These are phyloP conservation scores for Eudiplozoon nipponicum DNA, from an alignment of 2,888 invertebrate genomes.

Conservation along the genomic window DNA sequence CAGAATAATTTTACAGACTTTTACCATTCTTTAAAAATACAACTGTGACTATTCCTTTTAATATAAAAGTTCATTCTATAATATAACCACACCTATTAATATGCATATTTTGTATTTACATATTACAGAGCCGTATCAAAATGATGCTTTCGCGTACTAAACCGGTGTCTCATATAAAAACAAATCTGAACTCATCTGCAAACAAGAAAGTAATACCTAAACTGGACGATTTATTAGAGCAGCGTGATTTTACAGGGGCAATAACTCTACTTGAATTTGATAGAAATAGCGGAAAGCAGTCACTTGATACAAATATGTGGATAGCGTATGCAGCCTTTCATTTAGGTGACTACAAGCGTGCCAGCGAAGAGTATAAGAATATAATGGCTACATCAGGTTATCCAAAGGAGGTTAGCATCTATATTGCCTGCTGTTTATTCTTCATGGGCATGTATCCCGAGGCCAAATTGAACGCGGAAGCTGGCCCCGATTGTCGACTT, in stretches of 20 bases:
- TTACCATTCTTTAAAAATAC: too few species aligned
- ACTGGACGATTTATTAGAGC: conserved; percentile 54
- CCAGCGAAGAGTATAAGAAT: conserved; percentile 35
- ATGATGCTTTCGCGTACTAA: conserved; percentile 27
- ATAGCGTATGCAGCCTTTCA: conserved; percentile 77
- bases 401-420: conserved; percentile 37
- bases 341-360: conserved; percentile 56
- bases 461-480: conserved; percentile 33
- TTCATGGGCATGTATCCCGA: conserved; percentile 54
- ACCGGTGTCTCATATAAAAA: conserved; percentile 25
- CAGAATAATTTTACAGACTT: too few species aligned
- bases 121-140: too few species aligned
- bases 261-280: conserved; percentile 52
- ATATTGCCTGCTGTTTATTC: conserved; percentile 70
- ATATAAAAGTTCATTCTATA: too few species aligned
- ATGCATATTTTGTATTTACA: too few species aligned
- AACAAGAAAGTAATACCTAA: conserved; percentile 33
- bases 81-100: too few species aligned
- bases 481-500: conserved; percentile 32
- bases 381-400: conserved; percentile 30
- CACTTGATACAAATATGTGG: conserved; percentile 42
- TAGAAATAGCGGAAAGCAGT: conserved; percentile 30
- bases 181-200: conserved; percentile 21
- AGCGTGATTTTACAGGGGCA: conserved; percentile 70
- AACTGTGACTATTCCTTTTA: too few species aligned